Conservation (phyloP, 2,888 invertebrate genomes). For the Germaria angustata region DNA sequence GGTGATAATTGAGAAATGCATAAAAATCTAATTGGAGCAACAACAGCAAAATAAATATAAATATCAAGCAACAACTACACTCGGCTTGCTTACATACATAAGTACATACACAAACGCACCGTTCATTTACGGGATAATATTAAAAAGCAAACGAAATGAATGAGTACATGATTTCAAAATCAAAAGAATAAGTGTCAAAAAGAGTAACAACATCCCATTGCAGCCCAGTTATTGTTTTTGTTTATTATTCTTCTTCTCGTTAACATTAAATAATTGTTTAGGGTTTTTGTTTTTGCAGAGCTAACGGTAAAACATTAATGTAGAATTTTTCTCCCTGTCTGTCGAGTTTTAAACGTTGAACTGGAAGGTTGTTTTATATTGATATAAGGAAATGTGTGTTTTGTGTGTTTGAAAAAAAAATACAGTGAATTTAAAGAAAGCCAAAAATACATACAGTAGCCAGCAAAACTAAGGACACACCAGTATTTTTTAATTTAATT, state of each 20-base stretch:
- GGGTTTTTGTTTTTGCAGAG: constrained; percentile 18
- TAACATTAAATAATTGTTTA: constrained; percentile 35
- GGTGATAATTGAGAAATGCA: constrained; percentile 68
- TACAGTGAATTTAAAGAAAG: neutral
- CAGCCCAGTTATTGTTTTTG: neutral
- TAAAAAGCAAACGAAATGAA: neutral
- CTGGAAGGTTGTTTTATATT: constrained; percentile 45
- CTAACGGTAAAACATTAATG: constrained; percentile 49
- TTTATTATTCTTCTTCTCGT: neutral
- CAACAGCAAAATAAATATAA: constrained; percentile 33
- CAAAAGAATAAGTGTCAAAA: constrained; percentile 15
- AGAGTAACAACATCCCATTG: constrained; percentile 13
- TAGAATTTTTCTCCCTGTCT: constrained; percentile 36
- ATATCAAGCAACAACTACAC: constrained; percentile 41
- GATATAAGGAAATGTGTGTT: neutral
- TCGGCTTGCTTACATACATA: neutral
- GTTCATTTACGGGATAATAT: neutral
- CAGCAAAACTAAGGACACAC: too few relatives aligned
- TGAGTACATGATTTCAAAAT: neutral
- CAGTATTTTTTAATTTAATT: too few relatives aligned
- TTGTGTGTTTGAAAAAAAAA: neutral
- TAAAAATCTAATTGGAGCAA: constrained; percentile 29
- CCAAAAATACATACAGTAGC: too few relatives aligned
- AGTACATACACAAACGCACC: neutral
- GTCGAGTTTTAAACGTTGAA: constrained; percentile 54